Evolutionary conservation across 2,797 vertebrate species (phyloP).

Genomic region (Borostomias antarcticus): DNA sequence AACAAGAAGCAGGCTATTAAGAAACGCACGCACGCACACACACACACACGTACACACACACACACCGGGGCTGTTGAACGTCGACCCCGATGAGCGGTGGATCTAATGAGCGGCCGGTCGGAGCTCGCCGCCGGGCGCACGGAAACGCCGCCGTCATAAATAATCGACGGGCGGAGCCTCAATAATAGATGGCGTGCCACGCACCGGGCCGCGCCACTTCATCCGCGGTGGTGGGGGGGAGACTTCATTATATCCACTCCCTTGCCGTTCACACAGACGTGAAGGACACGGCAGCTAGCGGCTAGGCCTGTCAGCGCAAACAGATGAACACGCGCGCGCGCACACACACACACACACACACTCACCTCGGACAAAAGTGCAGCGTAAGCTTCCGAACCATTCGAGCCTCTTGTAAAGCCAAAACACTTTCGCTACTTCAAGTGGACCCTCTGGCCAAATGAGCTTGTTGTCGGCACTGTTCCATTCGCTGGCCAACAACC

Average conservation of each 20-base stretch:
- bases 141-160: slow-evolving; percentile 60
- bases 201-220: slow-evolving; percentile 50
- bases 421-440: slow-evolving; percentile 16
- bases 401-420: slow-evolving; percentile 7
- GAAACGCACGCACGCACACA: no score
- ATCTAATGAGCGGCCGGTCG: slow-evolving; percentile 68
- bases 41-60: no score
- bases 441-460: not conserved
- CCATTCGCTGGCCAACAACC: not conserved
- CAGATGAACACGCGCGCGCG: slow-evolving; percentile 3
- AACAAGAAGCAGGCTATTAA: no score
- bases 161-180: no score
- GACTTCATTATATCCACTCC: slow-evolving; percentile 56
- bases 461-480: not conserved
- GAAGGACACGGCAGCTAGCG: slow-evolving; percentile 47
- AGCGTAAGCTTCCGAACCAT: not conserved
- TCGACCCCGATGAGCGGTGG: slow-evolving; percentile 55
- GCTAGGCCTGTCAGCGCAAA: slow-evolving; percentile 6
- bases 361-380: not conserved
- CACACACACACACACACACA: not conserved
- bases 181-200: slow-evolving; percentile 67
- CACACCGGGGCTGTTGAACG: slow-evolving; percentile 25
- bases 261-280: slow-evolving; percentile 44
- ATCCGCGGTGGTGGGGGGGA: slow-evolving; percentile 57
- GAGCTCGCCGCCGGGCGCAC: slow-evolving; percentile 63